Evolutionary conservation across 2,797 vertebrate genomes (phyloP), one percentile per base, ranked within the genome.

Genomic region (Syncerus caffer): DNA sequence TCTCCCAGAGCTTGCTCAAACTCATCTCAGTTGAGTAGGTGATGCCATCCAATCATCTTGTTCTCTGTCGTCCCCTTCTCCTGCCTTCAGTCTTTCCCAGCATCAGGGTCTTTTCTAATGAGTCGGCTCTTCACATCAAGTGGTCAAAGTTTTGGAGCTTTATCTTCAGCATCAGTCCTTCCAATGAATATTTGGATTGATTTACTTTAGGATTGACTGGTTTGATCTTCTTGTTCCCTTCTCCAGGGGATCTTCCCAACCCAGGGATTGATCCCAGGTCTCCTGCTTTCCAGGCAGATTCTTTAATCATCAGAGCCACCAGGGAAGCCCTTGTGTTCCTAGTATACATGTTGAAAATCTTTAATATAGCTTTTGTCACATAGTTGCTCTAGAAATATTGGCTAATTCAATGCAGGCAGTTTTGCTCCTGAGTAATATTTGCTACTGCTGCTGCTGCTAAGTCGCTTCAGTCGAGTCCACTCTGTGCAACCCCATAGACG

Each of bases 71-170:
- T 21, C n/a, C 64, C 10, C 34, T 21, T 34, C 64, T 67, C 64
- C n/a, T 67, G 9, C 4, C 9, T 67, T 67, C n/a, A 21, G 1
- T 67, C 19, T 67, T 67, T 67, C 64, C 64, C 19, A 67, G 17
- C 9, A 21, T 11, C 64, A 67, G 17, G 17, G 17, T 34, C 64
- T 67, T 12, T 67, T 34, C 64, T 67, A 67, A 34, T 67, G n/a
- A 67, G n/a, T 67, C 0, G 1, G 17, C 9, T 67, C n/a, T 34
- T 34, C 5, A 2, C n/a, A 21, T 34, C n/a, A 67, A 67, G 17
- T 67, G 64, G 64, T 21, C n/a, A 21, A 67, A 67, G 4, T 67
- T 21, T 67, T 34, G 64, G n/a, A 67, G 64, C n/a, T 67, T 67
- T 67, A 67, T 34, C n/a, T 34, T 67, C 17, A 67, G 9, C 64